A percentile compares a stretch with the other conserved stretches of the same genome.
phyloP scores from a whole-genome alignment of 2,888 invertebrate genomes.

The Ectemnius cavifrons region DNA sequence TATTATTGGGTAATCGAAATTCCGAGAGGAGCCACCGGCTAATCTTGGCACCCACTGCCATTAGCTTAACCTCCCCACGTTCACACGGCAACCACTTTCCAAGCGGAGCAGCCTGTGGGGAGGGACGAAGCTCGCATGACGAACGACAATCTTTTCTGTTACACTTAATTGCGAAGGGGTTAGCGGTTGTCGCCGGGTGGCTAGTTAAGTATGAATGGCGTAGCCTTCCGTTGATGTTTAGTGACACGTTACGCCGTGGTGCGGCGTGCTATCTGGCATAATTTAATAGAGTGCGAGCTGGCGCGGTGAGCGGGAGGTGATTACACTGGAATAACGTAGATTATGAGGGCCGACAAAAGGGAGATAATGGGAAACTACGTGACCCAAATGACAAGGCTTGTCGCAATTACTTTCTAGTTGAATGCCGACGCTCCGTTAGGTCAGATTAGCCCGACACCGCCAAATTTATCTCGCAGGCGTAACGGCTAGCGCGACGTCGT shows the following conservation, averaged over 20 bases:
- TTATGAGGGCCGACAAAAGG: constrained; percentile 12
- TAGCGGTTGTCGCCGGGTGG: too few relatives aligned
- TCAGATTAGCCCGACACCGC: constrained; percentile 49
- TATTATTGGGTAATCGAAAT: constrained; percentile 75
- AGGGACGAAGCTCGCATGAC: too few relatives aligned
- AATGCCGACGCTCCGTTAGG: constrained; percentile 29
- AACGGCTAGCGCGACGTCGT: constrained; percentile 47
- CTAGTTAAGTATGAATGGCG: not conserved
- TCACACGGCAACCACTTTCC: too few relatives aligned
- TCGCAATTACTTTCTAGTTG: constrained; percentile 46
- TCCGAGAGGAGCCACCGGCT: constrained; percentile 64
- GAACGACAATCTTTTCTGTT: too few relatives aligned
- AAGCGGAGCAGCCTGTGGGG: too few relatives aligned
- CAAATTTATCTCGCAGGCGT: constrained; percentile 54
- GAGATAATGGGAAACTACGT: constrained; percentile 13
- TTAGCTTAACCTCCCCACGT: too few relatives aligned
- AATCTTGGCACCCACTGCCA: not conserved
- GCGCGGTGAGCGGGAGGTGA: not conserved
- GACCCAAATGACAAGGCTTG: constrained; percentile 32
- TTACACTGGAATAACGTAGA: constrained; percentile 1
- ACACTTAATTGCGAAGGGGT: too few relatives aligned
- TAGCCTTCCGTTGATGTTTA: not conserved
- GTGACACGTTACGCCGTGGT: not conserved
- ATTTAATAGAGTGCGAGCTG: not conserved
- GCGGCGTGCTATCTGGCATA: not conserved